Percentiles rank a stretch among this genome's conserved stretches.
Evolutionary conservation across 2,797 vertebrate genomes (phyloP).

Genomic region (Poecilia velifera): DNA sequence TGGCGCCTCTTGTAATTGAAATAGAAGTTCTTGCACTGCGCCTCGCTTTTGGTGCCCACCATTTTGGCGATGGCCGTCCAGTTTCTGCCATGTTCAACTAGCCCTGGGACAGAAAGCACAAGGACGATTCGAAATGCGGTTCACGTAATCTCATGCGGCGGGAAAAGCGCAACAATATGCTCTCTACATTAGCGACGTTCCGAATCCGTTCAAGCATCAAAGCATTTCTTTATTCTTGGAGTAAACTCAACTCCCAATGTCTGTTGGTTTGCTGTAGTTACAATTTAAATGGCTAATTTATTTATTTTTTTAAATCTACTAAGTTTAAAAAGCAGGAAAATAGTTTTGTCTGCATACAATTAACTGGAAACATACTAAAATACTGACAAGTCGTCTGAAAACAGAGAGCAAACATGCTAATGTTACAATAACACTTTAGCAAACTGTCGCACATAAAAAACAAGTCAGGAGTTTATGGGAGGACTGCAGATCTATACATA

Average conservation of each 20-base stretch:
- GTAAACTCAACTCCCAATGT: too few relatives aligned
- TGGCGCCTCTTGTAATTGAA: conserved; percentile 98
- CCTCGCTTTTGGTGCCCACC: conserved; percentile 98
- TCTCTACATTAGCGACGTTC: not conserved
- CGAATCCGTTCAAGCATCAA: not conserved
- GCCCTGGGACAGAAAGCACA: conserved; percentile 76
- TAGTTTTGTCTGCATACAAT: not conserved
- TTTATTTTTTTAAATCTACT: not conserved
- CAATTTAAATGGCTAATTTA: too few relatives aligned
- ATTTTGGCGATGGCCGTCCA: conserved; percentile 99
- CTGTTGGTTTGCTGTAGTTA: too few relatives aligned
- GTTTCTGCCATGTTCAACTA: conserved; percentile 96
- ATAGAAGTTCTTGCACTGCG: conserved; percentile 99
- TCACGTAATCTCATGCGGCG: not conserved
- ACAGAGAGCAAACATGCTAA: too few relatives aligned
- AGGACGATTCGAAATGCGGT: not conserved
- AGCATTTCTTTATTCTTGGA: not conserved
- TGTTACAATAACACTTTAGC: not conserved
- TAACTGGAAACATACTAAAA: not conserved
- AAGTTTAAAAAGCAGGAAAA: not conserved
- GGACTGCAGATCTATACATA: not conserved
- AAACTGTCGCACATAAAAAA: not conserved
- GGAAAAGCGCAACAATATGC: not conserved
- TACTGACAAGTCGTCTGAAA: not conserved
- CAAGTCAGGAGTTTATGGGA: not conserved